Evolutionary conservation across 2,113 vertebrate species (phyloP).

Genomic region (Aix galericulata): DNA sequence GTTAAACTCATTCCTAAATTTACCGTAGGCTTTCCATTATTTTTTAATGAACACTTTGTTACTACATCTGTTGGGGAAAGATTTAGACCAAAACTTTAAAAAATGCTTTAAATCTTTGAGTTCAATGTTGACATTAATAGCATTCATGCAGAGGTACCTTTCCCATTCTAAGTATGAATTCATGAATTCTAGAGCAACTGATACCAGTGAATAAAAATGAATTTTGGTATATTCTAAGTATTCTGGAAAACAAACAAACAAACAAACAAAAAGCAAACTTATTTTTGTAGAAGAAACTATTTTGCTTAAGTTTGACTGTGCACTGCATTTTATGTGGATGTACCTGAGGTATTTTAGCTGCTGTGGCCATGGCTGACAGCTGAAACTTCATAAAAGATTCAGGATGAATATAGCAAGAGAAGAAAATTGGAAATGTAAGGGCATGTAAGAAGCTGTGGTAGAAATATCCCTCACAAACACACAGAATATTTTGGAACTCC

Average conservation of each 20-base stretch:
- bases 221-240: neutral
- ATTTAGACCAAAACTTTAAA: neutral
- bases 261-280: neutral
- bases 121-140: neutral
- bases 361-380: neutral
- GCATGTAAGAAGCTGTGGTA: neutral
- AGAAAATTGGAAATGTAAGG: neutral
- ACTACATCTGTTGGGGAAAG: neutral
- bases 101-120: neutral
- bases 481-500: fast-evolving
- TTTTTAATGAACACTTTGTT: neutral
- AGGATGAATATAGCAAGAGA: neutral
- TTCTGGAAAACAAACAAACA: neutral
- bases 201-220: neutral
- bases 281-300: neutral
- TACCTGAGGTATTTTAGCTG: neutral
- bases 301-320: neutral
- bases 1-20: neutral
- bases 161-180: neutral
- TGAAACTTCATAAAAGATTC: neutral
- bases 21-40: neutral
- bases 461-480: neutral
- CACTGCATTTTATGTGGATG: neutral
- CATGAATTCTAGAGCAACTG: neutral
- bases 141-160: neutral